Conservation (phyloP, 2,888 invertebrate genomes). For the Mayetiola destructor region DNA sequence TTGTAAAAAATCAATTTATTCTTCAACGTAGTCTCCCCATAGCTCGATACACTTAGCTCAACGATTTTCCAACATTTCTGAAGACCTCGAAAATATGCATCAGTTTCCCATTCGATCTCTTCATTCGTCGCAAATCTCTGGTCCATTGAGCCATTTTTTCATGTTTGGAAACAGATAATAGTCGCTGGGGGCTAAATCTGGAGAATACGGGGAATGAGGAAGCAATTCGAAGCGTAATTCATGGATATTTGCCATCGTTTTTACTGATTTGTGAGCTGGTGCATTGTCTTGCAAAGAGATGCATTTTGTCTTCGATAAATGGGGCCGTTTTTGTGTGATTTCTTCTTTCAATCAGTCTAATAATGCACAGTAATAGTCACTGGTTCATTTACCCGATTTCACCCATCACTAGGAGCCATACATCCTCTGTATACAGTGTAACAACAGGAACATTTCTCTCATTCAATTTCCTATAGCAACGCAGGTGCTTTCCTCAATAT, state of each 20-base stretch:
- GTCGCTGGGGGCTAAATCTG: conserved; percentile 16
- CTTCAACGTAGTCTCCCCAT: neutral
- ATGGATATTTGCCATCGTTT: conserved; percentile 13
- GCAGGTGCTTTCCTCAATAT: no score
- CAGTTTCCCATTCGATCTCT: neutral
- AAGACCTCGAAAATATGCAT: neutral
- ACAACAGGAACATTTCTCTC: no score
- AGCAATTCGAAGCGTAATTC: conserved; percentile 15
- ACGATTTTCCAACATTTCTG: neutral
- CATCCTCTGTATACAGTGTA: no score
- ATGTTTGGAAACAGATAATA: conserved; percentile 15
- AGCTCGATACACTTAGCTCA: neutral
- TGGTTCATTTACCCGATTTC: no score
- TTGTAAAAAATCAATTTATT: neutral
- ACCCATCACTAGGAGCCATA: no score
- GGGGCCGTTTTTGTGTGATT: conserved; percentile 23
- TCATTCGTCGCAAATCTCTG: neutral
- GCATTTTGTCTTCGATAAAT: conserved; percentile 19
- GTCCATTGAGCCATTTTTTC: conserved; percentile 5
- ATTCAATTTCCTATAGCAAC: no score
- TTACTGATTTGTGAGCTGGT: neutral
- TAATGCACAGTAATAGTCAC: no score
- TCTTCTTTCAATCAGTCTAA: no score
- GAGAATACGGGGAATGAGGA: conserved; percentile 16
- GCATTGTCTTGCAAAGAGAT: conserved; percentile 13